A percentile compares a stretch with the other conserved stretches of the same genome.
These are phyloP conservation scores for Capreolus pygargus DNA, from an alignment of 2,113 vertebrate genomes.

Conservation along the genomic window DNA sequence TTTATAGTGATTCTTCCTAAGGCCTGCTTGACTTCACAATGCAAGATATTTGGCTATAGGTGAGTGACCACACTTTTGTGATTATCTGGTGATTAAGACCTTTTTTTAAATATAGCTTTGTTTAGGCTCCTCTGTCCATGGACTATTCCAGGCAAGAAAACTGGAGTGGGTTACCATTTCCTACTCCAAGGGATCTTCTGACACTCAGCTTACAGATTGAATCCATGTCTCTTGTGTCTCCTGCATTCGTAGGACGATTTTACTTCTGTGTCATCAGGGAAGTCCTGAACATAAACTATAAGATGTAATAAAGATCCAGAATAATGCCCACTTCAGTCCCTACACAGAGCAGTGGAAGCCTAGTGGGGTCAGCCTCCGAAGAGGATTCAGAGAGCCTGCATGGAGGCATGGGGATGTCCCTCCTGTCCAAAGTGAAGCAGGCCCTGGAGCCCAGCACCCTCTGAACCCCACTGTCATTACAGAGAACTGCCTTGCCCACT, in stretches of 20 bases:
- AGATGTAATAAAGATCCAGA: neutral
- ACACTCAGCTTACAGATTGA: neutral
- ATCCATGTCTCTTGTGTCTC: neutral
- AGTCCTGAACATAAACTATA: neutral
- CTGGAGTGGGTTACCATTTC: neutral
- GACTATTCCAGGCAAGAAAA: too few relatives aligned
- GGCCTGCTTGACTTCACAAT: too few relatives aligned
- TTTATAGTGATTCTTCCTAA: too few relatives aligned
- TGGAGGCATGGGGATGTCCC: accelerated
- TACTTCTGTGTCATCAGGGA: neutral
- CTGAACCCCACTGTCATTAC: neutral
- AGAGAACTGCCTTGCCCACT: neutral
- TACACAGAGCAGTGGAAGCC: neutral
- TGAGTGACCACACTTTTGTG: too few relatives aligned
- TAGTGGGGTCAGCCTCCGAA: neutral
- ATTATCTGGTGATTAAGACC: too few relatives aligned
- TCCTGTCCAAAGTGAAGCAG: neutral
- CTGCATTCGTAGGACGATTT: neutral
- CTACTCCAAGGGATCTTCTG: neutral
- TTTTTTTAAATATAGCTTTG: too few relatives aligned
- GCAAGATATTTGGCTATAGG: too few relatives aligned
- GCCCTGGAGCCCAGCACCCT: neutral
- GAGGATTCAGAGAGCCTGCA: neutral
- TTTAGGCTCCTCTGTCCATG: too few relatives aligned
- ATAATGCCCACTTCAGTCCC: neutral